Evolutionary conservation across 2,797 vertebrate genomes (phyloP).

Genomic region (Chrosomus eos): DNA sequence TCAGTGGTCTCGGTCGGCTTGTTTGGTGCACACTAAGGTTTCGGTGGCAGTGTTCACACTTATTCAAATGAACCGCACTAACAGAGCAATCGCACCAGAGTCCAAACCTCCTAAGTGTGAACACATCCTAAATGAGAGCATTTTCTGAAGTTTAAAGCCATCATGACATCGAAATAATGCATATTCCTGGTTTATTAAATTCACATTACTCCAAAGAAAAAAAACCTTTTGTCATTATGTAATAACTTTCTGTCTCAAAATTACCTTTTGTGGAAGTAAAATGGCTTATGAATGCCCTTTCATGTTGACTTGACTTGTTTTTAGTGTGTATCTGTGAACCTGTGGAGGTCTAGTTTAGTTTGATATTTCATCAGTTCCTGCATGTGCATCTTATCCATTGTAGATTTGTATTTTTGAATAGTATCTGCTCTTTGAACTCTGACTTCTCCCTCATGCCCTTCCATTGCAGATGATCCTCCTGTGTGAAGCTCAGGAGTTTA

Average conservation of each 20-base stretch:
- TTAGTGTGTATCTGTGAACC: neutral
- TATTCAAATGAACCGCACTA: too few relatives aligned
- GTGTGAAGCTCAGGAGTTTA: constrained; percentile 82
- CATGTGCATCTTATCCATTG: neutral
- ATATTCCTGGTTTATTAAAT: neutral
- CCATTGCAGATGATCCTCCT: constrained; percentile 84
- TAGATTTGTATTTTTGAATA: neutral
- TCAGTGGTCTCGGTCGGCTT: too few relatives aligned
- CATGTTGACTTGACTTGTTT: too few relatives aligned
- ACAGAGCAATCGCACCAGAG: too few relatives aligned
- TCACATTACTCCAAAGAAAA: neutral
- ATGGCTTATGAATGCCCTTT: neutral
- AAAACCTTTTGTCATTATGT: neutral
- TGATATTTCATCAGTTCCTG: neutral
- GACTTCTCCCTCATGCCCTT: constrained; percentile 44
- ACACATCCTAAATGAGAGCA: neutral
- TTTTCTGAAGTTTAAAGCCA: neutral
- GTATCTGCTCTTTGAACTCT: neutral
- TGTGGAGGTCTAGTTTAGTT: neutral
- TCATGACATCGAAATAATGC: neutral
- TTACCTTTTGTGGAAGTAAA: too few relatives aligned
- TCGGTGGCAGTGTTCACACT: too few relatives aligned
- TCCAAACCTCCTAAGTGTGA: too few relatives aligned
- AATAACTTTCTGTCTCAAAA: too few relatives aligned
- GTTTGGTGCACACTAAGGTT: too few relatives aligned